Evolutionary conservation across 2,113 vertebrate genomes (phyloP), one percentile per base, ranked within the genome.

Genomic region (Vanacampus margaritifer): DNA sequence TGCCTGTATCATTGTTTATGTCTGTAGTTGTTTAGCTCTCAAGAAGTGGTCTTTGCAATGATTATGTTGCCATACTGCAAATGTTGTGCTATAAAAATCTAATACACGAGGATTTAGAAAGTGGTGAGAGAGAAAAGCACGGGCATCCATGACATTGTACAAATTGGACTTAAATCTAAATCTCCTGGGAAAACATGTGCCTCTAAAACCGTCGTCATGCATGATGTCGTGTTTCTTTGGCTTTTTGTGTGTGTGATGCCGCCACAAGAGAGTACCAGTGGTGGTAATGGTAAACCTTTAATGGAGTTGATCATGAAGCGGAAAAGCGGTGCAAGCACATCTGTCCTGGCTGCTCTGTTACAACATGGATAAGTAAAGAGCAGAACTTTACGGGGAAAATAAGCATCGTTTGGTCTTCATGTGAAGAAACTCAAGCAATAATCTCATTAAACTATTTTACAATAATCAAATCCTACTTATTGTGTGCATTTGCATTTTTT

Each of bases 241-340:
- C 50, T n/a, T n/a, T n/a, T n/a, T n/a, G n/a, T n/a, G n/a, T n/a
- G n/a, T n/a, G n/a, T n/a, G n/a, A n/a, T n/a, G n/a, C n/a, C n/a
- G n/a, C 50, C 50, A 51, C 50, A 51, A 23, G 21, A 51, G 50
- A 51, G 21, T 51, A 51, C 50, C 50, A n/a, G 50, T 3, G 50
- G n/a, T n/a, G n/a, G n/a, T n/a, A n/a, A 17, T 51, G 50, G 50
- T 51, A 51, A 51, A 51, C 50, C 50, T 51, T 51, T 51, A 51
- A 51, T 51, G 50, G 50, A 23, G n/a, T n/a, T 10, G 21, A 51
- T 51, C 50, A 51, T 8, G 3, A 51, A 51, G 1, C 8, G n/a
- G 50, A 7, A 19, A 51, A 51, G 50, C 50, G n/a, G n/a, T 51
- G 23, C 50, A 50, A 21, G 46, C 19, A 23, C 50, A 51, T n/a